Conservation (phyloP, 2,888 invertebrate species). For the Drosophila koepferae region DNA sequence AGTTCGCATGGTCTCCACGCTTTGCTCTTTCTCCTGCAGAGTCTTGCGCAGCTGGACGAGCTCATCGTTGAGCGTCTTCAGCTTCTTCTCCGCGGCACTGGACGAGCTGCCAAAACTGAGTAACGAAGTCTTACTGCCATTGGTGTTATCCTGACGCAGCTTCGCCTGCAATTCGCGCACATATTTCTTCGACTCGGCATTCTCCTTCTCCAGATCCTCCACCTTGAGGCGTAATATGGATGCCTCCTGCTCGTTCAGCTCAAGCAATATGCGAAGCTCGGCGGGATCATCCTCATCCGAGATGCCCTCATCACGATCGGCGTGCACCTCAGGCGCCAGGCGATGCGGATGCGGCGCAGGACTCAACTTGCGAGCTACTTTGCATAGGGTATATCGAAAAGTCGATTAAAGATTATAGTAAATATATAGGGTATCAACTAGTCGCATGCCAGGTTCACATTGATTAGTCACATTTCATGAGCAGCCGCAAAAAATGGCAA, state of each 20-base stretch:
- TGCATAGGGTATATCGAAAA: not conserved
- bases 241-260: conserved; percentile 95
- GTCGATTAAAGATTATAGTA: not conserved
- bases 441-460: conserved; percentile 19
- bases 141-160: conserved; percentile 82
- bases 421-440: not conserved
- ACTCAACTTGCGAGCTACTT: conserved; percentile 89
- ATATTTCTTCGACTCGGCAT: conserved; percentile 90
- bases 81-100: conserved; percentile 77
- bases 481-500: conserved; percentile 87
- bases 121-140: conserved; percentile 63
- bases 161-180: conserved; percentile 92
- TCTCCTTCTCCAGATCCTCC: conserved; percentile 93
- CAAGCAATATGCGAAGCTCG: conserved; percentile 93
- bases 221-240: conserved; percentile 93
- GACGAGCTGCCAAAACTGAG: conserved; percentile 58
- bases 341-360: conserved; percentile 89
- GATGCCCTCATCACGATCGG: conserved; percentile 90
- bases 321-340: conserved; percentile 88
- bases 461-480: conserved; percentile 70
- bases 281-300: conserved; percentile 93
- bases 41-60: conserved; percentile 90
- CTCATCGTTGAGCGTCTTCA: conserved; percentile 90
- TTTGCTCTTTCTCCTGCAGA: conserved; percentile 92
- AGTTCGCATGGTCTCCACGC: conserved; percentile 91